Conservation (phyloP, 2,113 vertebrate species). For the Tapirus terrestris region DNA sequence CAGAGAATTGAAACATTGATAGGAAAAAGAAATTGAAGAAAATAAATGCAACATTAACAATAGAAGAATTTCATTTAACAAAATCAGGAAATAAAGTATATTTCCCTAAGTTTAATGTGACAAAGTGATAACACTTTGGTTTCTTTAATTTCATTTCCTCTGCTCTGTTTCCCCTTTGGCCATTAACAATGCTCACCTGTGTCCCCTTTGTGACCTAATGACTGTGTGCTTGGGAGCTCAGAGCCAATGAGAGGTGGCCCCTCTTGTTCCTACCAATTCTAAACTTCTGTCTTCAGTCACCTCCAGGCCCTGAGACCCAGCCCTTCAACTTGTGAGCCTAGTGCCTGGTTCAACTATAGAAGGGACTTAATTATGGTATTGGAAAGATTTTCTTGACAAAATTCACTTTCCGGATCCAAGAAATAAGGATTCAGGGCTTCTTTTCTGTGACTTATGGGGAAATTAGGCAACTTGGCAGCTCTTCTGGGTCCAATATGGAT, state of each 20-base stretch:
- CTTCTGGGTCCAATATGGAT: background rate
- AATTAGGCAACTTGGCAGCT: background rate
- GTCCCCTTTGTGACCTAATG: background rate
- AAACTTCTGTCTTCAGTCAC: background rate
- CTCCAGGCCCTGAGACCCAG: background rate
- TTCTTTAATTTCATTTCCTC: background rate
- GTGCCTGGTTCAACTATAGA: background rate
- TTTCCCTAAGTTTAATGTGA: background rate
- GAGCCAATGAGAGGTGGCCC: background rate
- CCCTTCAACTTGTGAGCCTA: background rate
- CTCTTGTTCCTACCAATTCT: background rate
- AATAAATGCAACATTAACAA: background rate
- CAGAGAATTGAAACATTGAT: background rate
- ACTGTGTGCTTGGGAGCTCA: background rate
- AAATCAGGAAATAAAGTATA: background rate
- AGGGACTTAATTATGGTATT: background rate
- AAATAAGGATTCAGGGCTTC: background rate
- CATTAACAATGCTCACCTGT: background rate
- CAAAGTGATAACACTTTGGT: background rate
- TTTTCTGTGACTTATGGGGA: background rate
- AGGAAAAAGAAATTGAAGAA: background rate
- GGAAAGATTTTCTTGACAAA: constrained; percentile 24
- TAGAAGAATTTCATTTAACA: background rate
- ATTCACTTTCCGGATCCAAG: background rate
- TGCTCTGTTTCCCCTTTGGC: background rate